Evolutionary conservation across 2,888 invertebrate species (phyloP).

Genomic region (Eristalinus aeneus): DNA sequence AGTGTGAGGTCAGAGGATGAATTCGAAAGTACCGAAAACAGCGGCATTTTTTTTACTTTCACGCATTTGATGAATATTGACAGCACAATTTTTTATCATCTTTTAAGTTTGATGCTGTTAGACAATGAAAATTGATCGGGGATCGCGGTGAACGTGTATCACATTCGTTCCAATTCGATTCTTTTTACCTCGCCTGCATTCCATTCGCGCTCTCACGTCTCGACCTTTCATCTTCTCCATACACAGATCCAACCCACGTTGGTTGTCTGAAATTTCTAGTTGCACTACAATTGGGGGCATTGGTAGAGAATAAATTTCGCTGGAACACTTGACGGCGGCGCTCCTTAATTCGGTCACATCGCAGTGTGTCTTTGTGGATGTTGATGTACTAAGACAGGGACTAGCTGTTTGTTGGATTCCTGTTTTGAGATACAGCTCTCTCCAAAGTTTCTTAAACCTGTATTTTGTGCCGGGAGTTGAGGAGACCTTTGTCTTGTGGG

Average conservation of each 20-base stretch:
- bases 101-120: neutral
- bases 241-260: neutral
- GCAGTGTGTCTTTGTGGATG: neutral
- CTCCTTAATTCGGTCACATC: neutral
- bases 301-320: neutral
- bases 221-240: neutral
- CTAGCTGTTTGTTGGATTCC: neutral
- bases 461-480: neutral
- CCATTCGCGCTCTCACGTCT: neutral
- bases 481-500: neutral
- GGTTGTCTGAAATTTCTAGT: neutral
- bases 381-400: neutral
- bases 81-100: neutral
- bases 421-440: neutral
- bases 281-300: neutral
- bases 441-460: neutral
- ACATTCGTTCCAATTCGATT: neutral
- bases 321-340: neutral
- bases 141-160: neutral
- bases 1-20: conserved; percentile 9
- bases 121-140: neutral
- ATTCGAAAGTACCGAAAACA: neutral
- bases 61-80: neutral
- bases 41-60: neutral
- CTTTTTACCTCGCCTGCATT: neutral